Conservation (phyloP, 2,797 vertebrate species). For the Gymnocypris eckloni region DNA sequence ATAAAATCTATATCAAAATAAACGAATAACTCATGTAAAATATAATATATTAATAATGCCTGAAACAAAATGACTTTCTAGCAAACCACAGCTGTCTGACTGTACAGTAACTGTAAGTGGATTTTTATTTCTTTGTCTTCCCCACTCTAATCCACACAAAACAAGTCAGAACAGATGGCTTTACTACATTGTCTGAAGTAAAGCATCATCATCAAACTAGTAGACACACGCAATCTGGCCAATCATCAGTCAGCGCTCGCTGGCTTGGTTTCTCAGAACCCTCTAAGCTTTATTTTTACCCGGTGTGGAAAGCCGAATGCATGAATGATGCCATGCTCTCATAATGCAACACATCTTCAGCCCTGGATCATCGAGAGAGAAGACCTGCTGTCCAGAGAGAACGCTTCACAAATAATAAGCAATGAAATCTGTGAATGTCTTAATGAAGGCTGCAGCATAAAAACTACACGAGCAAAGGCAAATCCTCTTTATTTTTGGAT, state of each 20-base stretch:
- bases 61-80: neutral
- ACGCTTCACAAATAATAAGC: conserved; percentile 48
- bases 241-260: conserved; percentile 51
- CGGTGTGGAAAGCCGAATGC: conserved; percentile 1
- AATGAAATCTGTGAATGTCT: neutral
- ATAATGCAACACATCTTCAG: neutral
- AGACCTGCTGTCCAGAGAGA: neutral
- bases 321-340: neutral
- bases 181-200: conserved; percentile 1
- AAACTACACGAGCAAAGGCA: neutral
- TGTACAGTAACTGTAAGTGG: neutral
- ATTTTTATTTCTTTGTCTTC: neutral
- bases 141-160: neutral
- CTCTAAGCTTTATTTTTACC: conserved; percentile 35
- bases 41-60: neutral
- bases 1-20: neutral
- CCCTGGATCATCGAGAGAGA: neutral
- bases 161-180: conserved; percentile 18
- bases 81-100: neutral
- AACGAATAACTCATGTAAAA: neutral
- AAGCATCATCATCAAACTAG: conserved; percentile 18
- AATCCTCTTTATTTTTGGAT: neutral
- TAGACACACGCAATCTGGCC: conserved; percentile 64
- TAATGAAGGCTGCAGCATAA: neutral
- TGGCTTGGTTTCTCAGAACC: conserved; percentile 61